Base-by-base conservation (phyloP, 2,888 invertebrate species). In the Agriopis aurantiaria region DNA sequence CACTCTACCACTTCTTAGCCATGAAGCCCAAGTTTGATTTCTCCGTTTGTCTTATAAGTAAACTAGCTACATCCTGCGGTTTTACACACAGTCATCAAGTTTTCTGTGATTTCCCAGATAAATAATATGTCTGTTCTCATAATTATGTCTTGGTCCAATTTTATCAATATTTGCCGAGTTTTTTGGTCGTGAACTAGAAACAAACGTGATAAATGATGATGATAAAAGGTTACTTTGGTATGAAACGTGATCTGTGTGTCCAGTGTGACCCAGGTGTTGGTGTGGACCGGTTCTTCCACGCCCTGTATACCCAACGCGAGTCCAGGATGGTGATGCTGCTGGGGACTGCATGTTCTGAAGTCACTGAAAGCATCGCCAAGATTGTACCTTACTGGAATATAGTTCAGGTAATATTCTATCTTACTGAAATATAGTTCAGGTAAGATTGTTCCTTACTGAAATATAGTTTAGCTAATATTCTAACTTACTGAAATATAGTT, bases 341-440 rank as follows among this genome's bases (percentile, higher is more conserved):
- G 66, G 98, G 98, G n/a, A 96, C 97, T 0, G 97, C 98, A 5
- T 98, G 98, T 86, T 98, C 98, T 0, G 98, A 98, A 83, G 98
- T 98, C 66, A 98, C 98, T 0, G 98, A 98, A 91, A 97, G 97
- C 84, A 95, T 98, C 73, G 98, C 98, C 46, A 97, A 98, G 92
- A 97, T 98, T 68, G 98, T 98, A 43, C 97, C 98, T 7, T 98
- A 98, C 85, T 98, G 98, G 98, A 98, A 98, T 86, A 97, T 98
- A 79, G 96, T 98, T 10, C 97, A 98, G 96, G 98, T 97, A 88
- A 98, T 92, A 97, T 98, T 67, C 98, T 98, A 45, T 97, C 98
- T 7, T 98, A 98, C 85, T 98, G 98, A 98, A 98, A 98, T 86
- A 97, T 98, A 79, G 96, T 98, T 10, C 97, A 98, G 96, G 98